Conservation (phyloP, 2,888 invertebrate species). For the Eremobia ochroleuca region DNA sequence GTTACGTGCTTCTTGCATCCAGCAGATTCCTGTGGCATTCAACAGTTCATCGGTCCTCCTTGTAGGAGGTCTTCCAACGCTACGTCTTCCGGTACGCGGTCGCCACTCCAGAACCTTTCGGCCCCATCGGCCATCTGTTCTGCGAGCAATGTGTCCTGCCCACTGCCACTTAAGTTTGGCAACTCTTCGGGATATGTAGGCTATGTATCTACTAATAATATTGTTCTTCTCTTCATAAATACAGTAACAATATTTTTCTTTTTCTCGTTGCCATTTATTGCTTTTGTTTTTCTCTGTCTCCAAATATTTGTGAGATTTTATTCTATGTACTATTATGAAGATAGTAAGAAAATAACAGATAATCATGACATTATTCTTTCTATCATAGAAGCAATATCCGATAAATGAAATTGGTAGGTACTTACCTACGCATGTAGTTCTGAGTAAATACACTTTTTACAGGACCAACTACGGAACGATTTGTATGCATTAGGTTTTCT, state of each 20-base stretch:
- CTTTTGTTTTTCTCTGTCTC: not conserved
- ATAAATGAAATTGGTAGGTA: not conserved
- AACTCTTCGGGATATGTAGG: not conserved
- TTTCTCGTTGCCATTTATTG: not conserved
- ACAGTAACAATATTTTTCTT: constrained; percentile 3
- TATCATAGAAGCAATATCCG: too few species aligned
- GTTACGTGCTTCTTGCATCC: not conserved
- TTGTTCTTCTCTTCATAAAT: not conserved
- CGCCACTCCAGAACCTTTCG: not conserved
- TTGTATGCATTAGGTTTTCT: not conserved
- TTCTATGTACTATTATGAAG: not conserved
- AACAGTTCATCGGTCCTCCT: not conserved
- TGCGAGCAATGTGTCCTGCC: not conserved
- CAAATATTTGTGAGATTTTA: constrained; percentile 8
- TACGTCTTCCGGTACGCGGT: not conserved
- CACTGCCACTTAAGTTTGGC: not conserved
- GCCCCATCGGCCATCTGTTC: not conserved
- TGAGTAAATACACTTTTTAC: not conserved
- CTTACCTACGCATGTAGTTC: not conserved
- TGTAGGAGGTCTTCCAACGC: not conserved
- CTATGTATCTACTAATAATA: not conserved
- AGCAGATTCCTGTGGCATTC: not conserved
- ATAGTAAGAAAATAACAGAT: constrained; percentile 1
- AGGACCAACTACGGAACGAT: not conserved
- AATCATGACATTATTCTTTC: not conserved